A percentile compares a stretch with the other conserved stretches of the same genome.
These are phyloP conservation scores for Pseudopodoces humilis DNA, from an alignment of 2,113 vertebrate genomes.

Conservation along the genomic window DNA sequence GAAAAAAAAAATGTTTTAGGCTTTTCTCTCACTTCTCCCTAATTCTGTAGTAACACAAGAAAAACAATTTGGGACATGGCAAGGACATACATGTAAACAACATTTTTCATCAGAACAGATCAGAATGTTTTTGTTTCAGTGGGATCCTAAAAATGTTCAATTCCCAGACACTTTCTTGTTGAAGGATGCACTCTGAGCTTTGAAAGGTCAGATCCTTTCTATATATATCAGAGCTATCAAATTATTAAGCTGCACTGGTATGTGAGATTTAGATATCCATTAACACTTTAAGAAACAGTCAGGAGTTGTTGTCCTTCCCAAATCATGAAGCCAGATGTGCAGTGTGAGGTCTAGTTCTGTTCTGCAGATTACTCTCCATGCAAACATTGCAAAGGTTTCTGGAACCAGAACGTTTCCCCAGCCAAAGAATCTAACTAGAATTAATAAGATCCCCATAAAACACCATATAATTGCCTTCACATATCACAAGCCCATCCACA, in stretches of 20 bases:
- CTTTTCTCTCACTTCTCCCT: not conserved
- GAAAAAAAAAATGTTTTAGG: not conserved
- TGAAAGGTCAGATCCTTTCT: not conserved
- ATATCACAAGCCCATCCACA: fast-evolving
- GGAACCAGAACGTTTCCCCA: not conserved
- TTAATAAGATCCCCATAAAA: not conserved
- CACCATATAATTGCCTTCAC: fast-evolving
- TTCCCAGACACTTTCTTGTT: not conserved
- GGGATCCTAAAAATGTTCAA: not conserved
- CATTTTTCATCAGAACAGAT: not conserved
- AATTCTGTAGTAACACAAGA: not conserved
- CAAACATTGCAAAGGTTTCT: not conserved
- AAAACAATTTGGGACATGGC: not conserved
- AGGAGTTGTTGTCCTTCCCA: not conserved
- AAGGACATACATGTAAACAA: not conserved
- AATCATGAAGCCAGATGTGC: not conserved
- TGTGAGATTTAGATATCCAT: not conserved
- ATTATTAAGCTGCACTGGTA: not conserved
- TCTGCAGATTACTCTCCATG: not conserved
- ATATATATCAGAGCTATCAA: not conserved
- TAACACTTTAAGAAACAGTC: not conserved
- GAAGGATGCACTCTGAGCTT: not conserved
- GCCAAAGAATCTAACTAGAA: not conserved
- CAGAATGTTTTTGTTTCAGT: not conserved
- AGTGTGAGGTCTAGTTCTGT: not conserved